phyloP scores from a whole-genome alignment of 2,888 invertebrate genomes.

The Pollenia angustigena region DNA sequence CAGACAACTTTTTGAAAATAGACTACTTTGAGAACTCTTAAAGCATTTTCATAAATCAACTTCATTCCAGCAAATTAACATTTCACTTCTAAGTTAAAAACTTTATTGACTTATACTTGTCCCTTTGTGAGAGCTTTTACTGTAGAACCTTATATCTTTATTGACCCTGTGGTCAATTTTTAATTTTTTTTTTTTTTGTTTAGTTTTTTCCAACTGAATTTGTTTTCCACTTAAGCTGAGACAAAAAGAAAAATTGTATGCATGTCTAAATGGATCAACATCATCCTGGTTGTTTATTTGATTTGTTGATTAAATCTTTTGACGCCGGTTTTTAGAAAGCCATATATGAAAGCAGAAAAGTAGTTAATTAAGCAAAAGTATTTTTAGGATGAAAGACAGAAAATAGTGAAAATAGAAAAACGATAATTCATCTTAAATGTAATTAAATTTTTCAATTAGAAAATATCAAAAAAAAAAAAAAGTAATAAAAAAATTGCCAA shows the following conservation, averaged over 20 bases:
- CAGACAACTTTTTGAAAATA: no score
- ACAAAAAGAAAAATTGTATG: conserved; percentile 18
- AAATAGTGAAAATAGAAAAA: background rate
- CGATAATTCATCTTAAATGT: background rate
- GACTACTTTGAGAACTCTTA: no score
- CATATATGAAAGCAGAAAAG: background rate
- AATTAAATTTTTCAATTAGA: background rate
- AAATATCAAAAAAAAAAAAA: no score
- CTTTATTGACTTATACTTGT: no score
- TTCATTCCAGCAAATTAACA: no score
- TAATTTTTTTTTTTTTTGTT: conserved; percentile 10
- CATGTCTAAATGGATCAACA: conserved; percentile 43
- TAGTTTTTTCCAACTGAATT: conserved; percentile 61
- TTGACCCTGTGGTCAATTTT: conserved; percentile 51
- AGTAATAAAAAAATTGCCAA: no score
- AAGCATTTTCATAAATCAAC: no score
- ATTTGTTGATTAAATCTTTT: conserved; percentile 62
- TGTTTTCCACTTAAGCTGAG: conserved; percentile 60
- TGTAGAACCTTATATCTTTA: conserved; percentile 20
- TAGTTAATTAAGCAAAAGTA: background rate
- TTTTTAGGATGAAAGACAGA: background rate
- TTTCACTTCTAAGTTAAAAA: no score
- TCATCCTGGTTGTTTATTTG: conserved; percentile 46
- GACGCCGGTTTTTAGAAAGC: conserved; percentile 52
- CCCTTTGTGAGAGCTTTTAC: no score